Evolutionary conservation across 1,140 invertebrate species (phyloP), one percentile per base, ranked within the genome.

Genomic region (Melipona quadrifasciata): DNA sequence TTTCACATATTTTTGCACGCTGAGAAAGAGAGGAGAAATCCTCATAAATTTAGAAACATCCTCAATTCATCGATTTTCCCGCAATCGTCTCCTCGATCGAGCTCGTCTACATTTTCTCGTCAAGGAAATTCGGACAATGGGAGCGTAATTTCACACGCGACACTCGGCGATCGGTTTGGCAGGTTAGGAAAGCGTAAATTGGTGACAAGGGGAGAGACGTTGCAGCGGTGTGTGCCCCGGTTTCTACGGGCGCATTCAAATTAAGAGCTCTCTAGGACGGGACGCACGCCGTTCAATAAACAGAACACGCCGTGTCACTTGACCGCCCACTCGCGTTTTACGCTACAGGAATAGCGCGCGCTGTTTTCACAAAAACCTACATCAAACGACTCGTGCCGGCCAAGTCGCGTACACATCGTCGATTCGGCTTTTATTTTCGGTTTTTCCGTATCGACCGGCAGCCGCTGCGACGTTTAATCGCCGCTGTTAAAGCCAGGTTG

Each of bases 241-340:
- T 53, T 67, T 53, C 47, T 34, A 55, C 58, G 51, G 34, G 47
- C 31, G 12, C 57, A 55, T 65, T 82, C 72, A 47, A 82, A 82
- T 82, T 75, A 82, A 82, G 71, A 67, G 71, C 72, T 67, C 47
- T 67, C 16, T 57, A 39, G 1, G 51, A 75, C 55, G 58, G 72
- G 11, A 76, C 72, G 72, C 80, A 75, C 12, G 8, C 39, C 68
- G 21, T 67, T 82, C 80, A 47, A 82, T 82, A 82, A 78, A 71
- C 39, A 34, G 51, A 78, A 78, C 72, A 71, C 65, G 75, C 74
- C 21, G 27, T 70, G 82, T 78, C 65, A 78, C 82, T 83, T 58
- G 53, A 83, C 24, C 75, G 39, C n/a, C 75, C 82, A 61, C 75
- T 68, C 53, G 14, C 74, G n/a, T 83, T 83, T 71, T 53, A 70